These are phyloP conservation scores for Antheraea pernyi DNA, from an alignment of 1,140 invertebrate genomes.

Conservation along the genomic window DNA sequence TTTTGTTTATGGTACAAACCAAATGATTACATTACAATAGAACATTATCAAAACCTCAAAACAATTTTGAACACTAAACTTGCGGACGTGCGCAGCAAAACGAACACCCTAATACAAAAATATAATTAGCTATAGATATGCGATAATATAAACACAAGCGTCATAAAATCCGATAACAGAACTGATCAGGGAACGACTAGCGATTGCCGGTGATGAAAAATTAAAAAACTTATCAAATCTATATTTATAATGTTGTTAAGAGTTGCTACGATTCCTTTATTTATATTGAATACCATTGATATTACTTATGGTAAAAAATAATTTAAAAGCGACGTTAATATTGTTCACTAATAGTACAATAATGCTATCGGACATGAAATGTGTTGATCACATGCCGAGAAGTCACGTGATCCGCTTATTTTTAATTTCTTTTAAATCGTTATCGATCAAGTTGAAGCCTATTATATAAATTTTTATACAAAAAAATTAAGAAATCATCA, in stretches of 20 bases:
- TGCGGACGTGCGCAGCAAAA: constrained; percentile 59
- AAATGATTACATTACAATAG: constrained; percentile 42
- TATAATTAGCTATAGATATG: constrained; percentile 57
- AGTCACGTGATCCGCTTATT: not conserved
- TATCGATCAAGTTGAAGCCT: too few species aligned
- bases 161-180: constrained; percentile 60
- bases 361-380: not conserved
- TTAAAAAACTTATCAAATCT: not conserved
- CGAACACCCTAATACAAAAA: constrained; percentile 44
- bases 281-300: not conserved
- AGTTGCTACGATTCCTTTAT: not conserved
- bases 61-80: constrained; percentile 40
- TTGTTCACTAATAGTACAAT: not conserved
- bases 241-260: not conserved
- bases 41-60: constrained; percentile 17
- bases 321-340: not conserved
- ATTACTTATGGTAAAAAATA: not conserved
- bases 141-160: constrained; percentile 56
- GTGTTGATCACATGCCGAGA: not conserved
- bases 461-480: too few species aligned
- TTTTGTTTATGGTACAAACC: constrained; percentile 1
- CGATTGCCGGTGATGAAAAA: constrained; percentile 16
- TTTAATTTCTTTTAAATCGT: too few species aligned
- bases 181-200: constrained; percentile 16
- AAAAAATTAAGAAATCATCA: not conserved